Evolutionary conservation across 2,888 invertebrate species (phyloP), one percentile per base, ranked within the genome.

Genomic region (Anticlea derivata): DNA sequence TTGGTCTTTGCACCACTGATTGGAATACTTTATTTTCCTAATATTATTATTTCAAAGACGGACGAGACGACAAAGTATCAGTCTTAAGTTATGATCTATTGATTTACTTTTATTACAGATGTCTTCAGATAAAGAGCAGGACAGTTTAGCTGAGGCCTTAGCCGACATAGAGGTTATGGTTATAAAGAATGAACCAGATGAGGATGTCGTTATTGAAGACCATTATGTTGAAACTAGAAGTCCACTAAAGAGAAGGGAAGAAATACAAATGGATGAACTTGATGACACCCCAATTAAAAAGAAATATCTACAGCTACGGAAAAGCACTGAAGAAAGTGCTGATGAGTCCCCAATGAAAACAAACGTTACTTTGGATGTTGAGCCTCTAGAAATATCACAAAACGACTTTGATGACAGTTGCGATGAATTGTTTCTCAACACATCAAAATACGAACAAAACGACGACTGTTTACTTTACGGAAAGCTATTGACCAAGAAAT

Each of bases 401-500:
- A 12, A 38, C n/a, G 27, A 22, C 10, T 13, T 23, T 30, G 33
- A 50, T 33, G 44, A 29, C 0, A 12, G 2, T 8, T 11, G 8
- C 7, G 12, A 39, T 11, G 13, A 40, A 20, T 43, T 11, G 22
- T 37, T 20, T 26, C 8, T 26, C 1, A 7, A 30, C 26, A 47
- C 47, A 47, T 29, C 31, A 22, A 40, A 39, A 10, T 22, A 12
- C 22, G n/a, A 31, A 1, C 29, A 13, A 8, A 23, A 22, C 38
- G 41, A 43, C 29, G 33, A 43, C 13, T 33, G 31, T n/a, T 33
- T 37, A 22, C 45, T 50, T 1, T 43, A 52, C 17, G 52, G 47
- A 20, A 43, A 38, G 20, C 23, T 47, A 17, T 11, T 52, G 7
- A 38, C 43, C 11, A 47, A 38, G 12, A 52, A 47, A 33, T 31